Base-by-base conservation (phyloP, 2,113 vertebrate species). In the Oreochromis tanganicae region DNA sequence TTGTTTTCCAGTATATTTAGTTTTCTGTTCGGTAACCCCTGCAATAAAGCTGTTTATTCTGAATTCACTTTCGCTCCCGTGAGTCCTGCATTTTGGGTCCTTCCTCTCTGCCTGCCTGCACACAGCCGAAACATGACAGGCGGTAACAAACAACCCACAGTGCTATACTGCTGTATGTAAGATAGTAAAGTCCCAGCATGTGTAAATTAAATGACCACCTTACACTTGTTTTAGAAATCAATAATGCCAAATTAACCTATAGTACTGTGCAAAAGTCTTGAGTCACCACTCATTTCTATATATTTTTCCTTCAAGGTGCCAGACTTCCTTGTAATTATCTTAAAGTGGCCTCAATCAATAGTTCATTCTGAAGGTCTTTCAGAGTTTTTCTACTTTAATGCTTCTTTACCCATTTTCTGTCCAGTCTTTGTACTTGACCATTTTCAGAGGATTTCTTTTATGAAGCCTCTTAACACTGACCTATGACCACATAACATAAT, bases 61-160 rank as follows among this genome's bases (percentile, higher is more conserved):
- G 21, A 21, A 21, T 21, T 21, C 21, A 21, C 21, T 21, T 21
- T 21, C 21, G 21, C 21, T 21, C 21, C 21, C 21, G 21, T 21
- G 21, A 21, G 21, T 21, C 21, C 21, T 21, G 21, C 21, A 21
- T 21, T 21, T 21, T 21, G 21, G 21, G 21, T 21, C 21, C 21
- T 21, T 21, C 21, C 21, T 21, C 21, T 21, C 21, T 21, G 21
- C 21, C 21, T 21, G 21, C 21, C 21, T 21, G 21, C 21, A 21
- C 21, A 21, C 21, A 21, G 24, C 24, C 24, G 24, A 24, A 24
- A 24, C 24, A 24, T 24, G 24, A 24, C 24, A 24, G 24, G 24
- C 24, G 4, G 57, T 84, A 54, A 52, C 87, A 87, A 86, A 91
- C 82, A 90, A 50, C 75, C 85, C 80, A 61, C 46, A 48, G 38